phyloP scores from a whole-genome alignment of 2,888 invertebrate species.

The Amiota minor region DNA sequence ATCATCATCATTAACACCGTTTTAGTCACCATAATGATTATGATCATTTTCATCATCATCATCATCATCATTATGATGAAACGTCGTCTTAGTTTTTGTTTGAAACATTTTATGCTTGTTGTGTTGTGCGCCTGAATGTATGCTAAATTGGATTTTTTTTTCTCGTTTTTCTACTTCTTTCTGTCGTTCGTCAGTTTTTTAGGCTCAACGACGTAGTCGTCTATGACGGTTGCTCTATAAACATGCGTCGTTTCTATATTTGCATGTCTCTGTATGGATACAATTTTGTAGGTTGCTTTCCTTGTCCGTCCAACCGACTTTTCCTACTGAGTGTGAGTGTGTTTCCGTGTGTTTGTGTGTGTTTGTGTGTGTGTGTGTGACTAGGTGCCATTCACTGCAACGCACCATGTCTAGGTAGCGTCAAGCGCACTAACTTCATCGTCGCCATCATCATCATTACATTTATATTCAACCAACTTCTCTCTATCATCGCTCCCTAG shows the following conservation, averaged over 20 bases:
- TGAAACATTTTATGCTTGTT: conserved; percentile 49
- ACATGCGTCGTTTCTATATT: conserved; percentile 34
- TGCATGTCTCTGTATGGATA: conserved; percentile 4
- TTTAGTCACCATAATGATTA: neutral
- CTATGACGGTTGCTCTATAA: conserved; percentile 48
- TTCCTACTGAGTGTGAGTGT: too few relatives aligned
- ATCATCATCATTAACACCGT: neutral
- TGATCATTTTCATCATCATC: neutral
- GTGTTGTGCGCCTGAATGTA: conserved; percentile 58
- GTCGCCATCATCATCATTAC: conserved; percentile 18
- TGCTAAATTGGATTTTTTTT: conserved; percentile 59
- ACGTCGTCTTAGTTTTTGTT: conserved; percentile 1
- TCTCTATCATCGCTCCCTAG: neutral
- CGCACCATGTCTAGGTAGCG: conserved; percentile 56
- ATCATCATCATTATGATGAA: neutral
- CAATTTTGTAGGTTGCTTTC: conserved; percentile 25
- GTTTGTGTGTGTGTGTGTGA: too few relatives aligned
- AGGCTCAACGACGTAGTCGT: conserved; percentile 9
- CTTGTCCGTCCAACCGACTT: neutral
- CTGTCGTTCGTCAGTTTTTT: conserved; percentile 37
- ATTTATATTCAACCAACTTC: neutral
- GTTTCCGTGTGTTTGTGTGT: too few relatives aligned
- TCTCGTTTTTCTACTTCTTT: conserved; percentile 33
- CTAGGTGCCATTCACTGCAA: conserved; percentile 57
- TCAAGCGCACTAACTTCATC: conserved; percentile 14